Base-by-base conservation (phyloP, 1,140 invertebrate species). In the Lordiphosa clarofinis region DNA sequence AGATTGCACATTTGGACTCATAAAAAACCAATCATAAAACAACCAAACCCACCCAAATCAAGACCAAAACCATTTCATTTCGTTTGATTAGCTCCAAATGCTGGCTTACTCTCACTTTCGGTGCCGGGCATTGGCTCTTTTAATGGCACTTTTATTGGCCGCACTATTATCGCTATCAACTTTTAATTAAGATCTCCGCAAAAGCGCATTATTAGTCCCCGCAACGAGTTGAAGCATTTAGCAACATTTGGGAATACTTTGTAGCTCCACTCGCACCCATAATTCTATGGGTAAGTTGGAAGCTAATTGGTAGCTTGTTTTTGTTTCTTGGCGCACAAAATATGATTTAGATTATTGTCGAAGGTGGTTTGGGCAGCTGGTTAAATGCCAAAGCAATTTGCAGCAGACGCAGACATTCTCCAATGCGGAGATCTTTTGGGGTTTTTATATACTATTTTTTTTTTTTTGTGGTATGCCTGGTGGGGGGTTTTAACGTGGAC, bases 261-360 rank as follows among this genome's bases (percentile, higher is more conserved):
- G 33, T 69, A 58, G 36, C 28, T 31, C 15, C 35, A 31, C 44
- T 68, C 70, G 57, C 75, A 75, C 76, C 78, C 78, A 76, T 73
- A 84, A 82, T 82, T 82, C 78, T 68, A 46, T 59, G 78, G 73
- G 78, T 84, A 84, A 84, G 73, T 78, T 84, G 78, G 78, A 56
- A 84, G 78, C 78, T 84, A 84, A 84, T 84, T 84, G 78, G 73
- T 56, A 48, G 73, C 78, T 84, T 69, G 68, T 69, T 69, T 68
- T 49, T 36, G 11, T 46, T 57, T 47, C 46, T 28, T 39, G 6
- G 28, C 13, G 15, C 52, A 58, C 37, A 47, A 63, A 58, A 43
- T 70, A 63, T 73, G 72, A 62, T 78, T 78, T 73, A 63, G 78
- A 70, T 82, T 70, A 76, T 63, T 40, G 57, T 15, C 53, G 43